phyloP scores from a whole-genome alignment of 2,797 vertebrate species.

The Tympanoctomys barrerae region DNA sequence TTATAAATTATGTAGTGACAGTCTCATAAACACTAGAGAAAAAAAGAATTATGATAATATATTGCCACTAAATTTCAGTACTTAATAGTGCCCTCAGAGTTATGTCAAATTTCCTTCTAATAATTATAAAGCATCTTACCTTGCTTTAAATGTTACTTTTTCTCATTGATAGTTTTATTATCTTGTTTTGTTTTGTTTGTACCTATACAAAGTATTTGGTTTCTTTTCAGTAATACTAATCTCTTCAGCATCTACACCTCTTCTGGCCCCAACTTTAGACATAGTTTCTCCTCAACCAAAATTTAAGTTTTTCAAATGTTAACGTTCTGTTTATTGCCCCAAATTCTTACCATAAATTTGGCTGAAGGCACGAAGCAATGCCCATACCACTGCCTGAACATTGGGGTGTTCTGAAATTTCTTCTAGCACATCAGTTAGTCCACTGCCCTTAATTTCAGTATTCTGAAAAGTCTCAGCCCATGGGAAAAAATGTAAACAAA shows the following conservation, averaged over 20 bases:
- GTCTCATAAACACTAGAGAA: neutral
- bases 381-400: neutral
- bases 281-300: neutral
- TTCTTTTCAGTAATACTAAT: neutral
- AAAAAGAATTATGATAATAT: neutral
- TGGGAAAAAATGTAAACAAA: neutral
- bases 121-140: conserved; percentile 27
- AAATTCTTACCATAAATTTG: neutral
- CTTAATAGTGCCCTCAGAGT: neutral
- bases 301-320: neutral
- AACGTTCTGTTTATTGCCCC: neutral
- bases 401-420: neutral
- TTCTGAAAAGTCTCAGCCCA: neutral
- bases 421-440: neutral
- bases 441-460: neutral
- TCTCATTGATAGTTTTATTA: neutral
- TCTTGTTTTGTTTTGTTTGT: neutral
- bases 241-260: neutral
- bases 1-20: neutral
- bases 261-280: neutral
- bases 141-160: conserved; percentile 30
- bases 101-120: conserved; percentile 15
- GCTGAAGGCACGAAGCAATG: neutral
- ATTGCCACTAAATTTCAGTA: conserved; percentile 38
- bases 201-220: neutral